Base-by-base conservation (phyloP, 1,140 invertebrate species). In the Leptinotarsa texana region DNA sequence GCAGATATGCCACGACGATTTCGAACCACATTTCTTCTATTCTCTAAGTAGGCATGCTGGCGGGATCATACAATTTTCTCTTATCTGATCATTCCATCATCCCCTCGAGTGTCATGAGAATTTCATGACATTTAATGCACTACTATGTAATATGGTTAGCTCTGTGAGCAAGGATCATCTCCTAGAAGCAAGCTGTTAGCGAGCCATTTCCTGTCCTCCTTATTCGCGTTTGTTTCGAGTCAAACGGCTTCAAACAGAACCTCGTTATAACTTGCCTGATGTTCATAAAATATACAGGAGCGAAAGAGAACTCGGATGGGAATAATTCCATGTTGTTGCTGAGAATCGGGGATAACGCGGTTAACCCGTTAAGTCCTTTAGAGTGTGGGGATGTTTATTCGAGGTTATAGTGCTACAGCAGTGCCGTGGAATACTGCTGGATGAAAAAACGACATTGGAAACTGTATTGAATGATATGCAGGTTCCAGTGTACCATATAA, bases 231-330 rank as follows among this genome's bases (percentile, higher is more conserved):
- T 80, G 79, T 82, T 82, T 71, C 57, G 65, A 80, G 65, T 68
- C 77, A 78, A 78, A 80, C 76, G 72, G 78, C 79, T 80, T 80
- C 78, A 80, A 82, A 80, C 81, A 82, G 80, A 82, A 79, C 80
- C 77, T 82, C 79, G 80, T 82, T 82, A 82, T 82, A 82, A 82
- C 74, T 83, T 83, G 77, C 77, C 80, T 80, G 78, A 81, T 82
- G 80, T 83, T 83, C 81, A 82, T 83, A 83, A 83, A 83, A 82
- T 82, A 82, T 83, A 79, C 78, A 80, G 77, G 66, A 77, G 79
- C 67, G 61, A 63, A 62, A 63, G 73, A 33, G 73, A 69, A 69
- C 57, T 27, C 68, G 71, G 74, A 75, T 66, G 75, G 71, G 78
- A 78, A 79, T 81, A 80, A 81, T 78, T 78, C 76, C 75, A 78